Conservation (phyloP, 2,797 vertebrate genomes). For the Leucoraja ocellata region DNA sequence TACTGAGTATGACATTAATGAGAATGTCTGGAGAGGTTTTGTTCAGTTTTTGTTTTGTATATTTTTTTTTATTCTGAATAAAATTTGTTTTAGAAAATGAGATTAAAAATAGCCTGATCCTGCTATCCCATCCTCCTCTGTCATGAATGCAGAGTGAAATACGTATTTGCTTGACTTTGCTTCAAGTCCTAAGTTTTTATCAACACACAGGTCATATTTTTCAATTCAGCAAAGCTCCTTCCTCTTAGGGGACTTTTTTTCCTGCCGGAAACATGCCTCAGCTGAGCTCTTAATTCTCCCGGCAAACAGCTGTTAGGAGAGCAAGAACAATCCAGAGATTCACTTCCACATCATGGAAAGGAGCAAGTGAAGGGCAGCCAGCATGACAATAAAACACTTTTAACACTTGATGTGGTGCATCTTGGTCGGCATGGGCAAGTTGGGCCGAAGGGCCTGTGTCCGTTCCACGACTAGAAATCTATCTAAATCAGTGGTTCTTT, state of each 20-base stretch:
- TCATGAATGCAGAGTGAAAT: neutral
- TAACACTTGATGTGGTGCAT: neutral
- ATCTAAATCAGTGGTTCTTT: no score
- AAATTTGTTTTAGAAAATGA: no score
- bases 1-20: no score
- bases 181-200: neutral
- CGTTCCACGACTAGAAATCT: neutral
- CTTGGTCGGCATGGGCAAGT: no score
- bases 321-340: neutral
- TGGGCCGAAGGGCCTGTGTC: no score
- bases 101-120: neutral
- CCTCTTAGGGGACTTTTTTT: neutral
- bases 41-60: no score
- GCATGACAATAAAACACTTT: no score
- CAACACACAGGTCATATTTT: neutral
- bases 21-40: no score
- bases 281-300: neutral
- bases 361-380: no score
- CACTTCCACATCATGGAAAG: neutral
- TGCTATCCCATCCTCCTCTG: neutral
- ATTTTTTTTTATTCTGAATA: no score
- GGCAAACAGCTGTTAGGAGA: neutral
- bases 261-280: neutral
- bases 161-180: neutral
- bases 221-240: neutral